These are phyloP conservation scores for Melangyna quadrimaculata DNA, from an alignment of 2,888 invertebrate species.

Conservation along the genomic window DNA sequence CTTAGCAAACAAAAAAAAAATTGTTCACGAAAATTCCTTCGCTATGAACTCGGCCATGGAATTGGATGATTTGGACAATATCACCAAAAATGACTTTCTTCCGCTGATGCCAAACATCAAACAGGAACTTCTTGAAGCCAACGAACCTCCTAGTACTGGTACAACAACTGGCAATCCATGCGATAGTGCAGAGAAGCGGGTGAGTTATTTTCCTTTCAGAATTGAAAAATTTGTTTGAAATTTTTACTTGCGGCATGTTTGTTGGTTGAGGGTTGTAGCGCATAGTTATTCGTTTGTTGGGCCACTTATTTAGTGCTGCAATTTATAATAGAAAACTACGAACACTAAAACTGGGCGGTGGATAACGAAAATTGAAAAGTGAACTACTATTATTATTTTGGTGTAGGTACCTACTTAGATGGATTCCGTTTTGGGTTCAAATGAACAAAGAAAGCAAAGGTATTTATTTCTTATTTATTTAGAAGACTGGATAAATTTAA, in stretches of 20 bases:
- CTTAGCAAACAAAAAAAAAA: conserved; percentile 35
- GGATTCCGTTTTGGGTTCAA: not conserved
- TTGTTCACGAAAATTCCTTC: conserved; percentile 53
- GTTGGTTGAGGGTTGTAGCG: conserved; percentile 3
- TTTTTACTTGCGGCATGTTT: not conserved
- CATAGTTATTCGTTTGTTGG: not conserved
- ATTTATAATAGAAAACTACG: not conserved
- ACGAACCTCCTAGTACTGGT: conserved; percentile 74
- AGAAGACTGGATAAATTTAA: not conserved
- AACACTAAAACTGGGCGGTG: not conserved
- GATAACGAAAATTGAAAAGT: not conserved
- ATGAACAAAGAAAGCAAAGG: not conserved
- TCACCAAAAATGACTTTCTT: conserved; percentile 79
- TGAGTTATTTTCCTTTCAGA: conserved; percentile 73
- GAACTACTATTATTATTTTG: not conserved
- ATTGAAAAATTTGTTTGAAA: not conserved
- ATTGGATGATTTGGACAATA: conserved; percentile 79
- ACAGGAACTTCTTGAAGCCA: conserved; percentile 79
- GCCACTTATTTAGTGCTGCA: not conserved
- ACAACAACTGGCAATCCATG: conserved; percentile 79
- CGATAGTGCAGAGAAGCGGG: conserved; percentile 81
- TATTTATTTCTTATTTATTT: not conserved
- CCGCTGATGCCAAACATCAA: conserved; percentile 80
- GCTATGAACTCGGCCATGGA: conserved; percentile 77
- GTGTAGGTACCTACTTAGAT: too few species aligned